These are phyloP conservation scores for Nyctibius bracteatus DNA, from an alignment of 2,113 vertebrate species.

Conservation along the genomic window DNA sequence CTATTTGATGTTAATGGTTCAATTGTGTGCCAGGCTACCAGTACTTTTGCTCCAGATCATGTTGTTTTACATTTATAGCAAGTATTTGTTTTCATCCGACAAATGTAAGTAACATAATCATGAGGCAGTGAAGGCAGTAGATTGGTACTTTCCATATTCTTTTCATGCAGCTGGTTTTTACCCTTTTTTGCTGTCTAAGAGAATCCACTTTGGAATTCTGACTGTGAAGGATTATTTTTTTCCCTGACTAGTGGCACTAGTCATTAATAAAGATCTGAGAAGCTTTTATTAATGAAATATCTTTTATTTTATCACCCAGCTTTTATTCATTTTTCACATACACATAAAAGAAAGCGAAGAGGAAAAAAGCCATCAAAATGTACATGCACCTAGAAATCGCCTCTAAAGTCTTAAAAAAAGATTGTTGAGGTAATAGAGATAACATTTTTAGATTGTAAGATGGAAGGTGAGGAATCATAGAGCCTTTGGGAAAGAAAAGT, in stretches of 20 bases:
- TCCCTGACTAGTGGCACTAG: background rate
- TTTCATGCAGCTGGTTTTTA: background rate
- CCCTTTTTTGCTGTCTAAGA: background rate
- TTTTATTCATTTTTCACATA: background rate
- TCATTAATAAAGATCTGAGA: background rate
- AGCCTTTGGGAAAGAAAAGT: conserved; percentile 8
- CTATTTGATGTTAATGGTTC: background rate
- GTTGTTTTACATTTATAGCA: background rate
- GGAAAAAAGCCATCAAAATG: background rate
- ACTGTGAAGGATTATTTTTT: background rate
- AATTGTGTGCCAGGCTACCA: background rate
- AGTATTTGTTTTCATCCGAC: background rate
- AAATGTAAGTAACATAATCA: background rate
- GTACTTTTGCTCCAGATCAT: background rate
- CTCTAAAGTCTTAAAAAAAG: background rate
- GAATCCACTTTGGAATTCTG: background rate
- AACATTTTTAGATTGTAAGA: background rate
- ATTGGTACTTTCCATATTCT: background rate
- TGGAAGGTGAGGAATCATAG: conserved; percentile 3
- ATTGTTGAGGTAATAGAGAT: background rate
- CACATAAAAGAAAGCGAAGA: background rate
- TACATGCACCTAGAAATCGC: background rate
- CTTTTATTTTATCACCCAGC: background rate
- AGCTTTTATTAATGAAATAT: conserved; percentile 1
- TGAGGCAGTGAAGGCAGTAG: background rate